Evolutionary conservation across 2,888 invertebrate genomes (phyloP), one percentile per base, ranked within the genome.

Genomic region (Masnerella sp.): DNA sequence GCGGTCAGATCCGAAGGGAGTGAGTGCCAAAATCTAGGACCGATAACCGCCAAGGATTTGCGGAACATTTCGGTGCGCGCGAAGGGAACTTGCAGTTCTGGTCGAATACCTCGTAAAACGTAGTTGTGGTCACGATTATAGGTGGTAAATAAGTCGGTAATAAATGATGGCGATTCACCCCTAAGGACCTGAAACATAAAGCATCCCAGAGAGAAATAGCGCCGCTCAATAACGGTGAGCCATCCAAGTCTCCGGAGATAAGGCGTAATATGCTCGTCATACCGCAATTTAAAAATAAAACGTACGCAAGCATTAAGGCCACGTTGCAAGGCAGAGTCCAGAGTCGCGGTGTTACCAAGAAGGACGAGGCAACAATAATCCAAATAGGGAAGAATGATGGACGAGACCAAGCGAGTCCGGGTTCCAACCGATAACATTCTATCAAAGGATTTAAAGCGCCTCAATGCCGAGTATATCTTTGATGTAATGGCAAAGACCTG

Each of bases 281-380:
- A 4, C 5, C 22, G 51, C 12, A 36, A 5, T 22, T 8, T 17
- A 5, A 52, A 52, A 14, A 38, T 52, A 11, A 52, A 52, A 5
- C 51, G 36, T 1, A 52, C 22, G 7, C 22, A 20, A 2, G 51
- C 18, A 11, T 52, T 52, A 4, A 51, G 28, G 11, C 34, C 51
- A 7, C 20, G 11, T 1, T 51, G 51, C 2, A 51, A 9, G 2
- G 14, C 0, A 5, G 2, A 1, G 12, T 32, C 34, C 3, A 30
- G 5, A 8, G 36, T 15, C 1, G 9, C 22, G 3, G 14, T 12
- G 9, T 8, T 20, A 12, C 12, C 22, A 12, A 36, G 15, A 3
- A 14, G 14, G 1, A 49, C 32, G 5, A 49, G 49, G 17, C 49
- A 49, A 7, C 49, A 49, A 12, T 49, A 49, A 18, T 49, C 34